Percentiles rank a stretch among this genome's conserved stretches.
phyloP scores from a whole-genome alignment of 2,888 invertebrate species.

The Leptinotarsa peninsularis region DNA sequence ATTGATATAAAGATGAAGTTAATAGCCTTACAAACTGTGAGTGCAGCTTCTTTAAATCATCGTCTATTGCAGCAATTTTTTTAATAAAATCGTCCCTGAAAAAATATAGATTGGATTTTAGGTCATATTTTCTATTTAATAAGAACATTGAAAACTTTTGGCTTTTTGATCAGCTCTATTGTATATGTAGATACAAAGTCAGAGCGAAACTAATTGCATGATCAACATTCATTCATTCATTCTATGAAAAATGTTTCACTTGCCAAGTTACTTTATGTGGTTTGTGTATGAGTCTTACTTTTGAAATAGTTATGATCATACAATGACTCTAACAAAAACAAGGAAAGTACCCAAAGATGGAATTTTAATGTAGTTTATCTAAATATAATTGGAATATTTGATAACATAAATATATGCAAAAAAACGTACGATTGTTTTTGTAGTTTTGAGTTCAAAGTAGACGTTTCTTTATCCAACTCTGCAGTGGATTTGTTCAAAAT shows the following conservation, averaged over 20 bases:
- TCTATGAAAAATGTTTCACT: no score
- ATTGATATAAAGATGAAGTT: background rate
- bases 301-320: no score
- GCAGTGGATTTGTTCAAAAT: conserved; percentile 9
- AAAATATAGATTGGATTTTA: background rate
- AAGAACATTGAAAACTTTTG: background rate
- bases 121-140: background rate
- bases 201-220: no score
- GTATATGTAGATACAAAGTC: no score
- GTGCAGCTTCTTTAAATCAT: conserved; percentile 22
- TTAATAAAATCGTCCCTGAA: conserved; percentile 25
- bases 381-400: no score
- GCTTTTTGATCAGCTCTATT: no score
- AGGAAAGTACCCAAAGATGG: no score
- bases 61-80: conserved; percentile 18
- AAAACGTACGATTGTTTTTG: conserved; percentile 23
- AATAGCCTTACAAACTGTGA: conserved; percentile 27
- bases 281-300: no score
- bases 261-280: no score
- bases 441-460: conserved; percentile 11
- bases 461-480: background rate
- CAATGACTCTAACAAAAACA: no score
- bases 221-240: no score
- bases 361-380: no score
- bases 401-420: background rate